Conservation (phyloP, 2,888 invertebrate genomes). For the Amiota minor region DNA sequence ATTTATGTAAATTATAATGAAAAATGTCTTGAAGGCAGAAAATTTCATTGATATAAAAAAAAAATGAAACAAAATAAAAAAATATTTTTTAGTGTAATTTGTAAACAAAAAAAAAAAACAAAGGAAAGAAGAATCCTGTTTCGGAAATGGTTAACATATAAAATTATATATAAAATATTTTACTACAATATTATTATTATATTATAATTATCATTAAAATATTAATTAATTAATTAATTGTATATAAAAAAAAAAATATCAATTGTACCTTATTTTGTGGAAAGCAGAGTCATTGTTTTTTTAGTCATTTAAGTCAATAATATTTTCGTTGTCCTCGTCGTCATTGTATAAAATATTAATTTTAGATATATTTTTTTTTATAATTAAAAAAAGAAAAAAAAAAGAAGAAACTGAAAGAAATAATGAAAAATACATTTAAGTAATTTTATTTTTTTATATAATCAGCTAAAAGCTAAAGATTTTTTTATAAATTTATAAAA, state of each 20-base stretch:
- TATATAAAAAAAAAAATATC: constrained; percentile 46
- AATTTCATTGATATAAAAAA: not conserved
- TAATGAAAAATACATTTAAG: constrained; percentile 50
- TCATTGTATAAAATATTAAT: not conserved
- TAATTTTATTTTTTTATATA: constrained; percentile 56
- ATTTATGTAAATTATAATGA: not conserved
- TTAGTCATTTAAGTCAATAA: constrained; percentile 60
- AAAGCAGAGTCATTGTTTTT: constrained; percentile 16
- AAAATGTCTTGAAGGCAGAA: not conserved
- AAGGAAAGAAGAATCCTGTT: constrained; percentile 5
- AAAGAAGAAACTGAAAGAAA: constrained; percentile 38
- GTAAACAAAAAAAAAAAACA: not conserved
- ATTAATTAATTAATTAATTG: not conserved
- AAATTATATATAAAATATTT: constrained; percentile 9
- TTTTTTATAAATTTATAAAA: constrained; percentile 30
- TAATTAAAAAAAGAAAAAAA: constrained; percentile 28
- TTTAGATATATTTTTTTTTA: constrained; percentile 17
- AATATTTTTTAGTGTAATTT: constrained; percentile 24
- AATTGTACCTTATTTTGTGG: constrained; percentile 64
- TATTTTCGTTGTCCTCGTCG: constrained; percentile 5
- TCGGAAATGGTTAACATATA: constrained; percentile 11
- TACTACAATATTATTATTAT: too few relatives aligned
- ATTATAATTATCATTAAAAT: too few relatives aligned
- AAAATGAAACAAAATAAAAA: constrained; percentile 6
- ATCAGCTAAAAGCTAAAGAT: constrained; percentile 49